phyloP scores from a whole-genome alignment of 2,113 vertebrate genomes.

The Malurus melanocephalus region DNA sequence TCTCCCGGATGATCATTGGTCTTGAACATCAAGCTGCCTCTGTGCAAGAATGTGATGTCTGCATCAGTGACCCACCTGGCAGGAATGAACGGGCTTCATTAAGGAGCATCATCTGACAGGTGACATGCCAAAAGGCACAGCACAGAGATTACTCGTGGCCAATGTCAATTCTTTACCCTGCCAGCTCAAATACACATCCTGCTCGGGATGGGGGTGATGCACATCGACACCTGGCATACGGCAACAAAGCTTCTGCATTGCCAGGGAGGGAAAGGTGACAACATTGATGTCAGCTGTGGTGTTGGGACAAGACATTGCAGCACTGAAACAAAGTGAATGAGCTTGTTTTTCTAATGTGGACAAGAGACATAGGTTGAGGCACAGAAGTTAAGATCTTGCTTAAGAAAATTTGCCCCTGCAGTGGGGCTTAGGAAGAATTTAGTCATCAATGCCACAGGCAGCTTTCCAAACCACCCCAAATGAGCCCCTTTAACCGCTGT shows the following conservation, averaged over 20 bases:
- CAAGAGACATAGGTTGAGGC: not conserved
- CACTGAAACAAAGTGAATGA: not conserved
- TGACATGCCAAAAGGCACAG: conserved; percentile 2
- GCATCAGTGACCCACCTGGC: not conserved
- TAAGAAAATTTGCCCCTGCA: not conserved
- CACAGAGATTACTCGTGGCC: not conserved
- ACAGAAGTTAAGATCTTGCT: not conserved
- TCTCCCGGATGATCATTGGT: not conserved
- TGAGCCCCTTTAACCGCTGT: not conserved
- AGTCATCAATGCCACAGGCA: not conserved
- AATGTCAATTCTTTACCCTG: not conserved
- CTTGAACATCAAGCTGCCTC: not conserved
- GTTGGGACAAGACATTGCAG: not conserved
- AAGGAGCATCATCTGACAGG: not conserved
- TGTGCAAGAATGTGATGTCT: not conserved
- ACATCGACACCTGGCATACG: conserved; percentile 1
- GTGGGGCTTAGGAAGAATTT: not conserved
- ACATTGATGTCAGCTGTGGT: not conserved
- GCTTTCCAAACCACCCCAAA: not conserved
- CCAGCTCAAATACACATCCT: not conserved
- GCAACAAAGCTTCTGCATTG: conserved; percentile 4
- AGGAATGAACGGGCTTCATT: not conserved
- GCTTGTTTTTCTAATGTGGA: not conserved
- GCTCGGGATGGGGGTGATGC: not conserved
- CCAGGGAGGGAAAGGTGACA: not conserved